Percentiles rank a stretch among this genome's conserved stretches.
Evolutionary conservation across 2,797 vertebrate genomes (phyloP).

Genomic region (Eidolon dupreanum): DNA sequence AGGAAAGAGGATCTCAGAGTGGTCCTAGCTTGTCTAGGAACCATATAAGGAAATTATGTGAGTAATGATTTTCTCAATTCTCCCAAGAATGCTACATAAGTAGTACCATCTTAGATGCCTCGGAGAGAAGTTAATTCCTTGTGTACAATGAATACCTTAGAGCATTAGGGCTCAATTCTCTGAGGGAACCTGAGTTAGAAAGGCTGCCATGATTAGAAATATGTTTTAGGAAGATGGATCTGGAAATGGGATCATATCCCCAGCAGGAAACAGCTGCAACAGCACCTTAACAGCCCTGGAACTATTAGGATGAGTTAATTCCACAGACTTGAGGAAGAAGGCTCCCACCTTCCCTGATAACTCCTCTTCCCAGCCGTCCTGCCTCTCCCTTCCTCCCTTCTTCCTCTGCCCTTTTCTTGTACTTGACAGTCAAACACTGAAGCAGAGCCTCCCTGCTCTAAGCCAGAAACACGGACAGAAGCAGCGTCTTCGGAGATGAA

Average conservation of each 20-base stretch:
- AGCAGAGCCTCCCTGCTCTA: neutral
- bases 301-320: neutral
- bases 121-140: slow-evolving; percentile 48
- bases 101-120: slow-evolving; percentile 11
- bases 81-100: neutral
- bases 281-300: neutral
- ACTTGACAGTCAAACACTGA: neutral
- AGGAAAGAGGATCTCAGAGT: neutral
- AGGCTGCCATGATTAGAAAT: neutral
- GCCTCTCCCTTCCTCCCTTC: neutral
- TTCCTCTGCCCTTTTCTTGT: neutral
- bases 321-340: neutral
- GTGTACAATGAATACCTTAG: neutral
- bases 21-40: neutral
- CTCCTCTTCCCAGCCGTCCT: neutral
- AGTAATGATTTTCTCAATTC: slow-evolving; percentile 33
- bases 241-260: neutral
- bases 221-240: slow-evolving; percentile 15
- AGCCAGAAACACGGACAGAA: neutral
- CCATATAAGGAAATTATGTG: neutral
- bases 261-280: neutral
- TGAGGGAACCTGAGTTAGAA: neutral
- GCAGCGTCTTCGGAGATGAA: neutral
- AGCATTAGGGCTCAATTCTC: slow-evolving; percentile 22
- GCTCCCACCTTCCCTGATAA: neutral